These are phyloP conservation scores for Vimba vimba DNA, from an alignment of 2,113 vertebrate species.

Conservation along the genomic window DNA sequence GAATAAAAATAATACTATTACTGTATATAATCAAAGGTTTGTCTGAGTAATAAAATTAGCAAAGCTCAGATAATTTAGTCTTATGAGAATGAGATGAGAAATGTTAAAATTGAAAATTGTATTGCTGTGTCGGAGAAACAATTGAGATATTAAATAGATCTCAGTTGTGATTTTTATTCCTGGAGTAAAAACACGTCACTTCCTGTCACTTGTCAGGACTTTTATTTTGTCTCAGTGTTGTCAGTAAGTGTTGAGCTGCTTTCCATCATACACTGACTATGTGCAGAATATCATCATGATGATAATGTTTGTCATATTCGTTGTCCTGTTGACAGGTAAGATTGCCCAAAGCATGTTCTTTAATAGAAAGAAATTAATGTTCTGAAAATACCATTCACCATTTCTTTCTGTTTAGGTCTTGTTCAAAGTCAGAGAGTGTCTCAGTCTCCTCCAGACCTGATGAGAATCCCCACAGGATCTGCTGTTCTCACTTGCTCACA, in stretches of 20 bases:
- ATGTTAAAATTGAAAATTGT: too few relatives aligned
- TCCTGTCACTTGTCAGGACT: not conserved
- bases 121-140: not conserved
- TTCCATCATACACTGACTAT: not conserved
- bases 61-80: too few relatives aligned
- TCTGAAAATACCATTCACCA: not conserved
- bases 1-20: too few relatives aligned
- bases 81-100: too few relatives aligned
- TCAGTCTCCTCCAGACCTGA: slow-evolving; percentile 20
- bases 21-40: too few relatives aligned
- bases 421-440: not conserved
- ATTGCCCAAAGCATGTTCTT: not conserved
- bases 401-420: not conserved
- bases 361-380: not conserved
- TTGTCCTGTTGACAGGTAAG: slow-evolving; percentile 22
- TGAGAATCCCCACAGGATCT: not conserved
- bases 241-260: not conserved
- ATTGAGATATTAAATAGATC: not conserved
- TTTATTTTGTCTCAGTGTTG: slow-evolving; percentile 7
- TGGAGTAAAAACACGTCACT: not conserved
- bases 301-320: not conserved
- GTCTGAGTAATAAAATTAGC: too few relatives aligned
- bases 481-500: slow-evolving; percentile 33
- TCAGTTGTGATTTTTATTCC: not conserved
- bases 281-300: not conserved